These are phyloP conservation scores for Neotragus moschatus DNA, from an alignment of 2,113 vertebrate species.

Conservation along the genomic window DNA sequence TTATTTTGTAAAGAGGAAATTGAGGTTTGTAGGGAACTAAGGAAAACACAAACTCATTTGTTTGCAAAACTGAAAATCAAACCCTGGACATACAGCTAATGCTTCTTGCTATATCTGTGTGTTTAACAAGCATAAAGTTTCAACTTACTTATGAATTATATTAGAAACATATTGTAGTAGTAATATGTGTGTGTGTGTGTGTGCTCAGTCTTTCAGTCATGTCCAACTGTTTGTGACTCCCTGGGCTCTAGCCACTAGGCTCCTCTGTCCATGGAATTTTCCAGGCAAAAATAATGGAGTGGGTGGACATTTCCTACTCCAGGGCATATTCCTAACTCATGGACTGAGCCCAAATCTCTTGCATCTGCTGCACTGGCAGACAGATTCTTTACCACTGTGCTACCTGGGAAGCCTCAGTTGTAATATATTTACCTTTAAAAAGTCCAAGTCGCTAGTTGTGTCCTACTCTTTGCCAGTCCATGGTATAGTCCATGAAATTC, in stretches of 20 bases:
- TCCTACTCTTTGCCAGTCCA: background rate
- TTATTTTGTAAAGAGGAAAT: background rate
- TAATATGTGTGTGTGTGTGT: background rate
- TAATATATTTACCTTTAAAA: no score
- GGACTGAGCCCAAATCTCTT: no score
- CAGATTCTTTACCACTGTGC: no score
- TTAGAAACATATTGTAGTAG: background rate
- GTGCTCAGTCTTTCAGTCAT: background rate
- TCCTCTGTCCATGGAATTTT: background rate
- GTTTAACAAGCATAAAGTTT: background rate
- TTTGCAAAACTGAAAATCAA: background rate
- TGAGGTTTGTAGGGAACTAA: background rate
- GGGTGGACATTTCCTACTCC: no score
- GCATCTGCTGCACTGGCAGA: no score
- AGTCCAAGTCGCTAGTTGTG: background rate
- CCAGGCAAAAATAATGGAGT: no score
- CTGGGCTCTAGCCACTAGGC: background rate
- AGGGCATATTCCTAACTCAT: no score
- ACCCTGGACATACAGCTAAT: background rate
- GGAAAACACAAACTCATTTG: background rate
- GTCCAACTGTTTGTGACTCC: background rate
- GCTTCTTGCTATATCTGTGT: background rate
- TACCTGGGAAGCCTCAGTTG: no score
- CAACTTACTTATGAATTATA: background rate
- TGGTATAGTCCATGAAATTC: background rate